Evolutionary conservation across 1,140 invertebrate species (phyloP).

Genomic region (Papilio aristodemus): DNA sequence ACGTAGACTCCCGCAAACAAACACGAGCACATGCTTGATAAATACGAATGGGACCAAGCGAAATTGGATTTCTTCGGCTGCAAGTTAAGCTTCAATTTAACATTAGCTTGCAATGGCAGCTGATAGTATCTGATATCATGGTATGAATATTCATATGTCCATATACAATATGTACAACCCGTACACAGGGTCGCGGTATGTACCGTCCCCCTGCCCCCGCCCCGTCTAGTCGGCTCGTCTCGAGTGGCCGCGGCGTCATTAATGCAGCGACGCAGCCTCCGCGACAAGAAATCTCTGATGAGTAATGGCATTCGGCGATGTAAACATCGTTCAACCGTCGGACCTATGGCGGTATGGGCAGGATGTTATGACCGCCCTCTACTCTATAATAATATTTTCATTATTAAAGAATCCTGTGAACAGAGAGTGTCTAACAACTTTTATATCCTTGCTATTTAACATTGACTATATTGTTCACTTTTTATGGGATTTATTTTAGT

Average conservation of each 20-base stretch:
- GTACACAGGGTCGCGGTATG: background rate
- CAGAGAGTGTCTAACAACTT: too few relatives aligned
- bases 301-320: background rate
- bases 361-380: background rate
- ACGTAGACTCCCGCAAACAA: too few relatives aligned
- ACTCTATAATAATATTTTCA: background rate
- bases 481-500: too few relatives aligned
- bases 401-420: background rate
- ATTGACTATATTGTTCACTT: too few relatives aligned
- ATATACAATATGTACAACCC: background rate
- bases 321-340: background rate
- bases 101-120: background rate
- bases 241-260: conserved; percentile 15
- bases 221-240: conserved; percentile 9
- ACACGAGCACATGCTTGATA: too few relatives aligned
- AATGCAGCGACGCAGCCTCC: conserved; percentile 15
- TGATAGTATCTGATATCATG: background rate
- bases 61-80: background rate
- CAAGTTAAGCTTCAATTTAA: background rate
- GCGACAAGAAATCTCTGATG: conserved; percentile 7
- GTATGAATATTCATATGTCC: conserved; percentile 21
- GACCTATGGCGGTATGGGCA: background rate
- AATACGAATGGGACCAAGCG: background rate
- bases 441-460: too few relatives aligned
- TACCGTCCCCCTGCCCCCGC: background rate